Conservation (phyloP, 2,797 vertebrate species). For the Spinibarbus caldwelli region DNA sequence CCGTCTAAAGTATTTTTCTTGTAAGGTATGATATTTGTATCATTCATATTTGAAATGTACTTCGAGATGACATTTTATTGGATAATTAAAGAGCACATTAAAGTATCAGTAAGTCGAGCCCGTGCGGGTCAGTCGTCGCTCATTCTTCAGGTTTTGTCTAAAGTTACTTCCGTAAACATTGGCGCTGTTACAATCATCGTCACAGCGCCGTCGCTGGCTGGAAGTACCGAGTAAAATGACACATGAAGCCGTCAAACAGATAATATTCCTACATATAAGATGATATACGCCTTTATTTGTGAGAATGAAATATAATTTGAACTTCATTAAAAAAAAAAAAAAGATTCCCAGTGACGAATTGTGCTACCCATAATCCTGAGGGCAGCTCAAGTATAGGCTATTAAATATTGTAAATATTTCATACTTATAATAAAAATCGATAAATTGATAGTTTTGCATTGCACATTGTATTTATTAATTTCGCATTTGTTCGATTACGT, state of each 20-base stretch:
- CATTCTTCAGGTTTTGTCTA: not conserved
- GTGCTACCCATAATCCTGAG: not conserved
- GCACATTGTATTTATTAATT: not conserved
- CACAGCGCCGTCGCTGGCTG: not conserved
- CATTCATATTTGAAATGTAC: not conserved
- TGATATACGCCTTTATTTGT: not conserved
- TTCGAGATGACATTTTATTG: not conserved
- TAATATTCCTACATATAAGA: not conserved
- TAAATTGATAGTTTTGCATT: not conserved
- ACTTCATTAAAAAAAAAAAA: not conserved
- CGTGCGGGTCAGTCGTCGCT: not conserved
- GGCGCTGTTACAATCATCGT: not conserved
- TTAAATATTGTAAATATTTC: not conserved
- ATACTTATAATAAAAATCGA: not conserved
- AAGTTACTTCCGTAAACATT: conserved; percentile 28
- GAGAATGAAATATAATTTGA: not conserved
- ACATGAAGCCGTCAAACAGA: not conserved
- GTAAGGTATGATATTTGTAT: not conserved
- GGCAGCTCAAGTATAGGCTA: not conserved
- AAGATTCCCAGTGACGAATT: not conserved
- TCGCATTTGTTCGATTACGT: not conserved
- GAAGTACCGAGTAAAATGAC: not conserved
- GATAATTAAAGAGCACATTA: not conserved
- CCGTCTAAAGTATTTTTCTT: not conserved
- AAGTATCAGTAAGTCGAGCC: not conserved